These are phyloP conservation scores for Reticulitermes lucifugus DNA, from an alignment of 2,888 invertebrate species.

Conservation along the genomic window DNA sequence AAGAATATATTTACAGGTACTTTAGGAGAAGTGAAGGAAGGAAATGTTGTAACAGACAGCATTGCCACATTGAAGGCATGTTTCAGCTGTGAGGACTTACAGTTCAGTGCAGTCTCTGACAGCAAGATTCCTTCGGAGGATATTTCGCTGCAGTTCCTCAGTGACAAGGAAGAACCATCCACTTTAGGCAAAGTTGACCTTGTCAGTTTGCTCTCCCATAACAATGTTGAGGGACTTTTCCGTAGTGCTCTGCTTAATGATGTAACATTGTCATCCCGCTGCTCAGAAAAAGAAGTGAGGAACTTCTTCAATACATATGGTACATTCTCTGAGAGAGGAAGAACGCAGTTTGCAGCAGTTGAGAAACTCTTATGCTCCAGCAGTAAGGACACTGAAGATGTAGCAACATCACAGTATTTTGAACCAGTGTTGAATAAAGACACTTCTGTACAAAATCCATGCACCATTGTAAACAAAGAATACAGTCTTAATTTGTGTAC, in stretches of 20 bases:
- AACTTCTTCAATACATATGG: slow-evolving; percentile 43
- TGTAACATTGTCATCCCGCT: slow-evolving; percentile 39
- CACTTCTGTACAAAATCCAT: neutral
- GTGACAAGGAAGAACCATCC: slow-evolving; percentile 18
- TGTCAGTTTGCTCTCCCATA: slow-evolving; percentile 32
- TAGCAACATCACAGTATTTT: neutral
- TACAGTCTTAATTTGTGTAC: too few species aligned
- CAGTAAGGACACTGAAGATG: slow-evolving; percentile 1
- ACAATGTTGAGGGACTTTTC: slow-evolving; percentile 40
- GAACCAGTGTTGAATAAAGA: slow-evolving; percentile 22
- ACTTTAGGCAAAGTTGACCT: slow-evolving; percentile 20
- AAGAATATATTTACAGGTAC: neutral
- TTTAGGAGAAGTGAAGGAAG: neutral
- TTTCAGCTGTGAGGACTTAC: slow-evolving; percentile 12
- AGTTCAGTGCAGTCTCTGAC: neutral
- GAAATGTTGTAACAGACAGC: neutral
- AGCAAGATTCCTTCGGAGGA: neutral
- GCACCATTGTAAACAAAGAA: neutral
- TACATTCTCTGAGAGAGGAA: slow-evolving; percentile 41
- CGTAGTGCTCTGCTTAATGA: slow-evolving; percentile 43
- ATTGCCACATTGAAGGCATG: neutral
- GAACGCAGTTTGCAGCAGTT: slow-evolving; percentile 39
- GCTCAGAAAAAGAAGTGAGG: slow-evolving; percentile 41
- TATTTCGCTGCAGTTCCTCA: neutral
- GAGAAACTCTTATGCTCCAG: slow-evolving; percentile 38